A percentile compares a stretch with the other conserved stretches of the same genome.
phyloP scores from a whole-genome alignment of 2,113 vertebrate genomes.

The Rana temporaria region DNA sequence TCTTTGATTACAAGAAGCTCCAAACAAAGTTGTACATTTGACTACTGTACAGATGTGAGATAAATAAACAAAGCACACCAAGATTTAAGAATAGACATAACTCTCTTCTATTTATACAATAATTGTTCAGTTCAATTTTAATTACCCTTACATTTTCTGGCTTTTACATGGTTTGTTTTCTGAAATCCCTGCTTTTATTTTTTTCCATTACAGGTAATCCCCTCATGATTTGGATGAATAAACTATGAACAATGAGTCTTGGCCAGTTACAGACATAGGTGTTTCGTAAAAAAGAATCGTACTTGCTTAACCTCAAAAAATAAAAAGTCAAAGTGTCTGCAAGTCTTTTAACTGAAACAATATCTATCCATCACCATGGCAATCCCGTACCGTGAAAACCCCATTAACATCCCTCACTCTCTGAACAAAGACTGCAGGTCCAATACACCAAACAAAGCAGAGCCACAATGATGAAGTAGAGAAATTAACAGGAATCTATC shows the following conservation, averaged over 20 bases:
- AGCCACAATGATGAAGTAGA: conserved; percentile 30
- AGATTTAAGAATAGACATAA: too few relatives aligned
- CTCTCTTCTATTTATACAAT: too few relatives aligned
- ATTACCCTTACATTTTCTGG: too few relatives aligned
- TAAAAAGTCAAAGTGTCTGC: conserved; percentile 16
- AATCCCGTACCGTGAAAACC: conserved; percentile 33
- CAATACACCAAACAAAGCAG: conserved; percentile 46
- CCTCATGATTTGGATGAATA: neutral
- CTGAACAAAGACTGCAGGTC: conserved; percentile 30
- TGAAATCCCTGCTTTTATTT: neutral
- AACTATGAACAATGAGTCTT: neutral
- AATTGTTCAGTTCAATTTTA: too few relatives aligned
- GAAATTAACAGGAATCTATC: conserved; percentile 42
- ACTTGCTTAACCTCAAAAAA: conserved; percentile 1
- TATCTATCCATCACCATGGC: conserved; percentile 35
- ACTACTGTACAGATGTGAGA: too few relatives aligned
- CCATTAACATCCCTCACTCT: conserved; percentile 35
- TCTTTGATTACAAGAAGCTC: too few relatives aligned
- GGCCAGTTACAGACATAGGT: neutral
- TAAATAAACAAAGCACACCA: too few relatives aligned
- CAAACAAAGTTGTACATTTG: too few relatives aligned
- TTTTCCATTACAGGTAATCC: neutral
- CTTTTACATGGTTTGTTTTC: too few relatives aligned
- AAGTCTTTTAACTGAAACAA: conserved; percentile 21
- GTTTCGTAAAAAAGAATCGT: neutral